Evolutionary conservation across 2,113 vertebrate genomes (phyloP).

Genomic region (Atractosteus spatula): DNA sequence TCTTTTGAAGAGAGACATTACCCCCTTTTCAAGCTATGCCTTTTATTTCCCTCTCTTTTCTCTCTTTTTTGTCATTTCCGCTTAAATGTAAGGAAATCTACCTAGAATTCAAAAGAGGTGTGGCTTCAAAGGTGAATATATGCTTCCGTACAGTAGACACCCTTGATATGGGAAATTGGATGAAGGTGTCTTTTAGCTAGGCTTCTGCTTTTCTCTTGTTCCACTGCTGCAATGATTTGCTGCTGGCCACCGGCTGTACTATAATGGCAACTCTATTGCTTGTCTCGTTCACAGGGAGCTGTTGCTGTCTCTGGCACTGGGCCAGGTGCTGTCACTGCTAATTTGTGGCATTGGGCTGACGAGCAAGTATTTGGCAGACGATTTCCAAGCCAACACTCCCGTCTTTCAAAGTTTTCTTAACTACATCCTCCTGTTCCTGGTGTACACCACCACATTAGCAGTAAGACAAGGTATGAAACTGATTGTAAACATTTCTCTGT

Average conservation of each 20-base stretch:
- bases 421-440: constrained; percentile 94
- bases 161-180: background rate
- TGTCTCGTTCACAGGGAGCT: constrained; percentile 75
- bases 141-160: background rate
- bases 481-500: background rate
- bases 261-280: constrained; percentile 15
- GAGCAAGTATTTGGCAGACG: constrained; percentile 91
- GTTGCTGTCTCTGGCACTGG: constrained; percentile 85
- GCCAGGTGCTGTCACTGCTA: constrained; percentile 88
- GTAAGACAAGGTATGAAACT: constrained; percentile 86
- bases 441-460: constrained; percentile 91
- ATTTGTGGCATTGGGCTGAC: constrained; percentile 91
- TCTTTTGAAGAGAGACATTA: no score
- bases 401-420: constrained; percentile 97
- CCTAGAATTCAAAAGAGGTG: no score
- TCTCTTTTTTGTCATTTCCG: background rate
- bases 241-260: constrained; percentile 1
- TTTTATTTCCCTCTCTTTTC: background rate
- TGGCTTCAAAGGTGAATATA: background rate
- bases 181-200: background rate
- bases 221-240: constrained; percentile 4
- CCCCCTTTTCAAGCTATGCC: no score
- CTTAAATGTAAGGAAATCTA: no score
- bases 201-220: background rate
- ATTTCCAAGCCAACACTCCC: constrained; percentile 92